Conservation (phyloP, 2,888 invertebrate species). For the Rambutsinella grinnellia region DNA sequence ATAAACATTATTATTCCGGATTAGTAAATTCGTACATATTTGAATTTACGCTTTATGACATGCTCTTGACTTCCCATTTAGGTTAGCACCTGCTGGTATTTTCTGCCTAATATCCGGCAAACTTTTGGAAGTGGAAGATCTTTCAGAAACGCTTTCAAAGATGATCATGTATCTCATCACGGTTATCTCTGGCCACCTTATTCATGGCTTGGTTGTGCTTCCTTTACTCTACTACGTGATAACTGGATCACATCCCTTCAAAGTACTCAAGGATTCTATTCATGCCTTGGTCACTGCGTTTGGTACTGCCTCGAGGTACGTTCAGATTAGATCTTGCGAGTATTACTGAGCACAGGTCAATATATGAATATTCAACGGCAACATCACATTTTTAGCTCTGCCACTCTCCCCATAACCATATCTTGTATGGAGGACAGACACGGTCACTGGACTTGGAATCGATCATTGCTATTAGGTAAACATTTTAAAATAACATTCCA, state of each 20-base stretch:
- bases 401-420: too few species aligned
- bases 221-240: slow-evolving; percentile 87
- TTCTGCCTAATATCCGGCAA: slow-evolving; percentile 91
- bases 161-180: slow-evolving; percentile 86
- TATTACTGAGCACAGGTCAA: too few species aligned
- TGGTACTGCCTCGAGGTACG: slow-evolving; percentile 90
- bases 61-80: slow-evolving; percentile 69
- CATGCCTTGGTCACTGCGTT: slow-evolving; percentile 97
- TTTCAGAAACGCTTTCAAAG: slow-evolving; percentile 84
- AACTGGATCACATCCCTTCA: slow-evolving; percentile 86
- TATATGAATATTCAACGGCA: too few species aligned
- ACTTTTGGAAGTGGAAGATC: slow-evolving; percentile 89
- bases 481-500: too few species aligned
- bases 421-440: too few species aligned
- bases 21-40: not conserved
- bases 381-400: too few species aligned
- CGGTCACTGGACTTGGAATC: slow-evolving; percentile 51
- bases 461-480: slow-evolving; percentile 63
- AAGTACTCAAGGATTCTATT: slow-evolving; percentile 84
- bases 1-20: slow-evolving; percentile 59
- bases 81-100: slow-evolving; percentile 91
- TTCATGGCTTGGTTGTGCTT: slow-evolving; percentile 92
- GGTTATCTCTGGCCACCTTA: slow-evolving; percentile 86
- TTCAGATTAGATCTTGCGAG: too few species aligned
- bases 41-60: not conserved